phyloP scores from a whole-genome alignment of 2,113 vertebrate genomes.

The Cricetomys ansorgei region DNA sequence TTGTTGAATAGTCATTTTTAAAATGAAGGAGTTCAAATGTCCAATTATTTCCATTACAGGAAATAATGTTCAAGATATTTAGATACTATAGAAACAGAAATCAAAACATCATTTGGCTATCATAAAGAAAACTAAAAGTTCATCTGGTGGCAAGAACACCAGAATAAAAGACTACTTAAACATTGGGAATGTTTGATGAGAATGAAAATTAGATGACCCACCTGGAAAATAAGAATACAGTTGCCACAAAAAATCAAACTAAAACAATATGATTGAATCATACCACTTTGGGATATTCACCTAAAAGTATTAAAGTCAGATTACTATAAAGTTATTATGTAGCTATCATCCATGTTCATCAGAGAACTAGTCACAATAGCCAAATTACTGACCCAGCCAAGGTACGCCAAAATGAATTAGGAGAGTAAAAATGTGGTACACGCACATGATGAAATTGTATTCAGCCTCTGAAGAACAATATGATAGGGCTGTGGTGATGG shows the following conservation, averaged over 20 bases:
- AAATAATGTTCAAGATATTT: background rate
- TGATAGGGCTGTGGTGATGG: background rate
- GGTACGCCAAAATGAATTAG: background rate
- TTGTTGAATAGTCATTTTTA: background rate
- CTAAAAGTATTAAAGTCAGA: background rate
- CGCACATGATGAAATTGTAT: background rate
- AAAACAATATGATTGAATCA: background rate
- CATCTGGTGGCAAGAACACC: background rate
- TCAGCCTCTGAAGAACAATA: background rate
- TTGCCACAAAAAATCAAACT: background rate
- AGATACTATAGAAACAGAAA: background rate
- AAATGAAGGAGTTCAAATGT: background rate
- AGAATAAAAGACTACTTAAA: background rate
- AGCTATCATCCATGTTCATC: background rate
- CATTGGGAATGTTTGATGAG: background rate
- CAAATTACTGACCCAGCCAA: background rate
- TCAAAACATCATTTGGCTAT: background rate
- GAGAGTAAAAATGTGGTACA: background rate
- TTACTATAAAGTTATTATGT: background rate
- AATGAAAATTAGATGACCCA: background rate
- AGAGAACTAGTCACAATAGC: background rate
- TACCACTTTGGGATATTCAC: background rate
- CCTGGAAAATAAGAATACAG: background rate
- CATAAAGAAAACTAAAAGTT: background rate
- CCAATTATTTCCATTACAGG: background rate